Base-by-base conservation (phyloP, 2,888 invertebrate species). In the Micropterix aruncella region DNA sequence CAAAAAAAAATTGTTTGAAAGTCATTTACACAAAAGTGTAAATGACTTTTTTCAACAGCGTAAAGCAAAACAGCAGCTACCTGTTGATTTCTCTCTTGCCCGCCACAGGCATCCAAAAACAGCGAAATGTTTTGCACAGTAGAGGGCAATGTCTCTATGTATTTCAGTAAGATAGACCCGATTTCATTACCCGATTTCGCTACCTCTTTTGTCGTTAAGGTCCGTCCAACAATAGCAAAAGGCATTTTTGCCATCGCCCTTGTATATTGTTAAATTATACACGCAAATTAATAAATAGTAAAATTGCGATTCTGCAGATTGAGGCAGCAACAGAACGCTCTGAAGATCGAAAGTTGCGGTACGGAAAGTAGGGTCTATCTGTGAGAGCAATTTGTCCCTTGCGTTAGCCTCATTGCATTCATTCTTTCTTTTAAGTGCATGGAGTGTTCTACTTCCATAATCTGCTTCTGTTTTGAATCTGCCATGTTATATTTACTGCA, bases 181-280 rank as follows among this genome's bases (percentile, higher is more conserved):
- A 52, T 46, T 44, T 53, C 51, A 19, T 46, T 47, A n/a, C n/a
- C n/a, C n/a, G n/a, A n/a, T n/a, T n/a, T n/a, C n/a, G 19, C 49
- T 42, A 14, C 51, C 52, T 47, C 49, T 48, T 7, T 44, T 47
- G 7, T 46, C 51, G 19, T 47, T 19, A 19, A 42, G 46, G 37
- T 52, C 50, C 39, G 42, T 44, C 49, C 51, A 52, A 2, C 47
- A 38, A 41, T 46, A 52, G 37, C 49, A 52, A 38, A 43, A 44
- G 3, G 45, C 49, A 44, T 48, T 27, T 3, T 48, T 44, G 36
- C 18, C 37, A 14, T n/a, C 41, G 15, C 46, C 44, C 41, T 51
- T 46, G 42, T 44, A 52, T 14, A 52, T 47, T 16, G 51, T 51
- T 27, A 52, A 51, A 42, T 52, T 52, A 43, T 48, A 53, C 18